Evolutionary conservation across 2,888 invertebrate species (phyloP), one percentile per base, ranked within the genome.

Genomic region (Carterocephalus palaemon): DNA sequence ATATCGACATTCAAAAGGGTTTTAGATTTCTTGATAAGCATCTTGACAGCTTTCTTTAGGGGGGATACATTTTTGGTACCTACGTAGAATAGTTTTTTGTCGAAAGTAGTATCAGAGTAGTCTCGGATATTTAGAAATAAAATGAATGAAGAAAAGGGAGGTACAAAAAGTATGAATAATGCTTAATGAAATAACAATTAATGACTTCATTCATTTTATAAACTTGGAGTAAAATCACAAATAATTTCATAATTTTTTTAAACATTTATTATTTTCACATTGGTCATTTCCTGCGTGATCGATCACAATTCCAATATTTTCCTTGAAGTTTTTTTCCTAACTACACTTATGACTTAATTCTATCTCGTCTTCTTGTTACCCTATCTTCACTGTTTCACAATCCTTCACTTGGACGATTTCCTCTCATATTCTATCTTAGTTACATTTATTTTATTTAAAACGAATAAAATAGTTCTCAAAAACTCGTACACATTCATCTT

Each of bases 251-350:
- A 39, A 67, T 71, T 80, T 83, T 83, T 79, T 58, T 66, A 84
- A 79, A 83, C 79, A 79, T 84, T 86, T 84, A 84, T 83, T 83
- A 67, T 67, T 70, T 79, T 75, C 84, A 83, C 83, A 82, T 84
- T 86, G 85, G 85, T 84, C 84, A 72, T 65, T 65, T 68, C 63
- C 56, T 62, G 61, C 67, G 69, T 65, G 65, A 71, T 73, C 69
- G 74, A 77, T 80, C 79, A 81, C 83, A 82, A 70, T 72, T 67
- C 64, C 66, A 72, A 69, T 68, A 53, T 56, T 47, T 53, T 59
- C 46, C 56, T 57, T 56, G 61, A 60, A 49, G 50, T 56, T 61
- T 60, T 56, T 53, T 55, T 52, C 52, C 57, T 62, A 58, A 51
- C 54, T 59, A 58, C 48, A 56, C 50, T 55, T 57, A 54, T 49